phyloP scores from a whole-genome alignment of 1,140 invertebrate genomes.

The Rhyacophila brunnea region DNA sequence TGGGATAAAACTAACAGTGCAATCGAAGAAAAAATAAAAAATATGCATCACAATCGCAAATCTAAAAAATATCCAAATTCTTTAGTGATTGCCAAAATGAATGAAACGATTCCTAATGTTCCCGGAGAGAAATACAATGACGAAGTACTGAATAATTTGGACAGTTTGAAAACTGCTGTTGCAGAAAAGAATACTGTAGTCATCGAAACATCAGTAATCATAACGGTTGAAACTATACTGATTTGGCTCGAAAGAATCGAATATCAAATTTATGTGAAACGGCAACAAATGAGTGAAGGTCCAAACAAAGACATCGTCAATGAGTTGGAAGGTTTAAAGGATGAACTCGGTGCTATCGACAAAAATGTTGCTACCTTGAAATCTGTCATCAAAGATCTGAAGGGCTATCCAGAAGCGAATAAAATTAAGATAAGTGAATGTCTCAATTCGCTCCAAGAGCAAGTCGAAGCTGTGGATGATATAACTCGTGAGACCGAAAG shows the following conservation, averaged over 20 bases:
- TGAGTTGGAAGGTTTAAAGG: slow-evolving; percentile 49
- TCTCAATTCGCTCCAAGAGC: slow-evolving; percentile 36
- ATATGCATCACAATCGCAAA: slow-evolving; percentile 52
- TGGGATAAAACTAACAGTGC: slow-evolving; percentile 49
- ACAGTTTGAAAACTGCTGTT: slow-evolving; percentile 62
- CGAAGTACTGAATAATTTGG: slow-evolving; percentile 58
- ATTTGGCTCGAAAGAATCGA: slow-evolving; percentile 81
- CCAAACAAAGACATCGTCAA: slow-evolving; percentile 49
- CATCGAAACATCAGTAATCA: slow-evolving; percentile 68
- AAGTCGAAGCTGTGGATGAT: slow-evolving; percentile 58
- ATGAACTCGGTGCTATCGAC: slow-evolving; percentile 40
- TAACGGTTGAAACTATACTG: slow-evolving; percentile 74
- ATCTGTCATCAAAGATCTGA: slow-evolving; percentile 42
- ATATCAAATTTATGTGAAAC: slow-evolving; percentile 68
- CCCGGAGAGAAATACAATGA: slow-evolving; percentile 52
- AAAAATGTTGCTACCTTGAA: slow-evolving; percentile 41
- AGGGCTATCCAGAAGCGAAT: slow-evolving; percentile 36
- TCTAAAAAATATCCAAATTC: slow-evolving; percentile 56
- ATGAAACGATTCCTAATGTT: slow-evolving; percentile 55
- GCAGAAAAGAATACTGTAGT: slow-evolving; percentile 59
- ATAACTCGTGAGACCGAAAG: slow-evolving; percentile 61
- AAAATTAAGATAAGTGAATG: slow-evolving; percentile 27
- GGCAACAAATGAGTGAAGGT: slow-evolving; percentile 57
- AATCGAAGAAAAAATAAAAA: slow-evolving; percentile 57
- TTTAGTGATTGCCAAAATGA: slow-evolving; percentile 59